Evolutionary conservation across 2,113 vertebrate genomes (phyloP), one percentile per base, ranked within the genome.

Genomic region (Phrynocephalus versicolor): DNA sequence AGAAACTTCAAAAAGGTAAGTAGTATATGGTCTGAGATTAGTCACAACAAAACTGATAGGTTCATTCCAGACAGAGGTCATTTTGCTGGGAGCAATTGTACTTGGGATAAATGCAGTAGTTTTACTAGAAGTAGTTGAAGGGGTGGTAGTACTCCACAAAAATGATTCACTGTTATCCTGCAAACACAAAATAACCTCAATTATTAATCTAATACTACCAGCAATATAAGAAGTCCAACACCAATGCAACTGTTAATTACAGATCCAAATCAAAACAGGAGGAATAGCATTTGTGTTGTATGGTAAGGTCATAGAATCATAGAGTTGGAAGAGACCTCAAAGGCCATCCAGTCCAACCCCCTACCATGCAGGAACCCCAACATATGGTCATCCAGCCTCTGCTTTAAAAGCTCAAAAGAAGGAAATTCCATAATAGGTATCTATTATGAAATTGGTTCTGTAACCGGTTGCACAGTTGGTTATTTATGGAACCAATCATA

Each of bases 1-100:
- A n/a, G 98, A 99, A 83, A 99, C 99, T 93, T 99, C 98, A 87
- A 99, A 99, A 16, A 99, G 96, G 60, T 99, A 99, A 0, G 98
- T 97, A 0, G 98, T 99, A 58, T 98, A 98, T 39, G 99, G 97
- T 76, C 96, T 97, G 83, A 99, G 95, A 88, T 97, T 96, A 78
- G 97, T 97, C 86, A 99, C 94, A 71, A 97, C 95, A 76, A 98
- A 97, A 45, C 97, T 98, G 89, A 99, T 98, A 2, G 98, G 97
- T 72, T 98, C 96, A 39, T 94, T 97, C 98, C 98, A 99, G 88
- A 97, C 94, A 41, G 97, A 97, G 81, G 95, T 96, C 15, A 96
- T 94, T 33, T 96, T 96, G 83, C 94, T 97, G 1, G 92, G 88
- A 0, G 95, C 93, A 77, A 96, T 88, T 1, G 90, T 93, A 85